Conservation (phyloP, 1,140 invertebrate species). For the Temnothorax longispinosus region DNA sequence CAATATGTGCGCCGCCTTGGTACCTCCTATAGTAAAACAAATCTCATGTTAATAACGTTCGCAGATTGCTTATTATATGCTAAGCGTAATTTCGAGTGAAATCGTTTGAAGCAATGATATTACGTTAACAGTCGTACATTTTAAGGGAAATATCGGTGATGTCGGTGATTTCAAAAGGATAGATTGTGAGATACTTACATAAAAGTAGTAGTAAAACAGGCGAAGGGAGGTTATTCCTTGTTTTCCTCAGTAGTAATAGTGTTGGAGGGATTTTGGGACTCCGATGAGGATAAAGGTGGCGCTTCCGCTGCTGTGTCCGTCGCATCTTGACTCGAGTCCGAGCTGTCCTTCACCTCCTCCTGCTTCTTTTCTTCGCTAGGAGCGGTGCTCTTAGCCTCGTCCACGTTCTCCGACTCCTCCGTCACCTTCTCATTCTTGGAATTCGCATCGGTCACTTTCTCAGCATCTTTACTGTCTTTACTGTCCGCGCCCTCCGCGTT, state of each 20-base stretch:
- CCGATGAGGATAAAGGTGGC: conserved; percentile 71
- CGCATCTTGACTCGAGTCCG: conserved; percentile 83
- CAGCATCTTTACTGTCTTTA: conserved; percentile 73
- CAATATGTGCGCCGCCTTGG: conserved; percentile 80
- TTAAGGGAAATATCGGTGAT: neutral
- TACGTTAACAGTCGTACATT: neutral
- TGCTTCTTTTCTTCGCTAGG: conserved; percentile 80
- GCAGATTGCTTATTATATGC: neutral
- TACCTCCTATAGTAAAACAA: conserved; percentile 78
- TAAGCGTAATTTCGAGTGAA: neutral
- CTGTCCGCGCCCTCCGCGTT: conserved; percentile 64
- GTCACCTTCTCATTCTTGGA: conserved; percentile 79
- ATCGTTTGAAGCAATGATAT: neutral
- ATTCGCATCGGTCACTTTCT: conserved; percentile 77
- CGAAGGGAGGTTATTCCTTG: conserved; percentile 83
- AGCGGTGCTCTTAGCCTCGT: conserved; percentile 74
- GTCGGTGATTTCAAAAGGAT: too few relatives aligned
- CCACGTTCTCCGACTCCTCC: conserved; percentile 79
- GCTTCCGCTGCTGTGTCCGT: conserved; percentile 73
- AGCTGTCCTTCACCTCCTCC: conserved; percentile 80
- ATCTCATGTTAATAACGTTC: conserved; percentile 49
- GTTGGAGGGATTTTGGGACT: conserved; percentile 78
- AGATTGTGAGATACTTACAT: conserved; percentile 64
- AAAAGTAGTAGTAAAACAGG: conserved; percentile 72
- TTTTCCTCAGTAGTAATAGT: conserved; percentile 80